Base-by-base conservation (phyloP, 2,113 vertebrate genomes). In the Amblyopsis rosae region DNA sequence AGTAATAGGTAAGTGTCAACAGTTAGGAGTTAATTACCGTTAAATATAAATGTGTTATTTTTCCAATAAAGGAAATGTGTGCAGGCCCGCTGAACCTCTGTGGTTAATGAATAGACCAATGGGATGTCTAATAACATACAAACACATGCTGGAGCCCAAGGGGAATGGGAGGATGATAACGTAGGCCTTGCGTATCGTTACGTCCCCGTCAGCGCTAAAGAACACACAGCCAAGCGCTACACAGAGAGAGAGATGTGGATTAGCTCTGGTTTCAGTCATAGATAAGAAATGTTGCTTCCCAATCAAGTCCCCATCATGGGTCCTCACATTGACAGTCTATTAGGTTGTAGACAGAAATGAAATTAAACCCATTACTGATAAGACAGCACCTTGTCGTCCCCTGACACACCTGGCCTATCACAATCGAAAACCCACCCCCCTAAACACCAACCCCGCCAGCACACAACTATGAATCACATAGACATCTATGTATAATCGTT, bases 291-390 rank as follows among this genome's bases (percentile, higher is more conserved):
- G 66, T 66, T 61, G 47, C 47, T 66, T 70, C 51, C 69, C 60
- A 51, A 62, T 77, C n/a, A 78, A 72, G 56, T 51, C 35, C 33
- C 72, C 17, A 12, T 65, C 66, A 70, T 9, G n/a, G 56, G 41
- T 59, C n/a, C 65, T 70, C 57, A 82, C 70, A 84, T 79, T 81
- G 68, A 68, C 57, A 88, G 70, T 75, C 65, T 79, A 87, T 89
- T 87, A 85, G 66, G 72, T 54, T 67, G 45, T 26, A 79, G 81
- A 76, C 75, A 75, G 82, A 51, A 59, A 59, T 58, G 35, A 82
- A 84, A 86, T 86, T 80, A 81, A 78, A 82, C 69, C 70, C 15
- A 16, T 58, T 77, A 71, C 82, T 62, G 83, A 90, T 91, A 88
- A 89, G 80, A 80, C 50, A 46, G 50, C 58, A 48, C 67, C 69